phyloP scores from a whole-genome alignment of 35 echinoderm and acorn worm genomes.

The Chiridota heheva region DNA sequence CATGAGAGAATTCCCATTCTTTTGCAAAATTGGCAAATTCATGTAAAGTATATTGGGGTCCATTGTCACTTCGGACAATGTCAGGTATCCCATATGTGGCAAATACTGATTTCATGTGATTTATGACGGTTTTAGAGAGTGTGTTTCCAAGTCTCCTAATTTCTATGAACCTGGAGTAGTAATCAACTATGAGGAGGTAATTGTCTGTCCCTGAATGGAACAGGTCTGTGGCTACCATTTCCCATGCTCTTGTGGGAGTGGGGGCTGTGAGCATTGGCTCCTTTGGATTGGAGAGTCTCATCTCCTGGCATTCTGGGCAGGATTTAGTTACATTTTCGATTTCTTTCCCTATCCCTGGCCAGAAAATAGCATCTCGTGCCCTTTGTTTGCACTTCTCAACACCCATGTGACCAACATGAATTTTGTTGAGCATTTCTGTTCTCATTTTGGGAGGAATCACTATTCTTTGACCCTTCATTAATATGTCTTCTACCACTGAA shows the following conservation, averaged over 20 bases:
- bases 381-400: slow-evolving; percentile 44
- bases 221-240: slow-evolving; percentile 20
- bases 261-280: slow-evolving; percentile 1
- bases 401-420: slow-evolving; percentile 57
- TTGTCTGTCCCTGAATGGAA: slow-evolving; percentile 6
- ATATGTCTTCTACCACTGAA: slow-evolving; percentile 45
- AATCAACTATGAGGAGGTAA: slow-evolving; percentile 40
- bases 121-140: slow-evolving; percentile 42
- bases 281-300: slow-evolving; percentile 1
- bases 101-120: slow-evolving; percentile 32
- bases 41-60: slow-evolving; percentile 27
- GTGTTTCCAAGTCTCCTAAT: slow-evolving; percentile 30
- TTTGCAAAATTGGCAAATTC: slow-evolving; percentile 19
- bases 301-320: slow-evolving; percentile 52
- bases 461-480: slow-evolving; percentile 58
- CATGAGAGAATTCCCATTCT: slow-evolving; percentile 24
- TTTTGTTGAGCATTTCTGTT: slow-evolving; percentile 17
- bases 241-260: slow-evolving; percentile 10
- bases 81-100: slow-evolving; percentile 40
- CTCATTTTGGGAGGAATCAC: slow-evolving; percentile 4
- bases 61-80: slow-evolving; percentile 43
- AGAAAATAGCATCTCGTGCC: slow-evolving; percentile 26
- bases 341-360: slow-evolving; percentile 48
- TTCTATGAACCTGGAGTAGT: slow-evolving; percentile 48
- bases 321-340: slow-evolving; percentile 31